Evolutionary conservation across 2,888 invertebrate genomes (phyloP), one percentile per base, ranked within the genome.

Genomic region (Lutraria lutraria): DNA sequence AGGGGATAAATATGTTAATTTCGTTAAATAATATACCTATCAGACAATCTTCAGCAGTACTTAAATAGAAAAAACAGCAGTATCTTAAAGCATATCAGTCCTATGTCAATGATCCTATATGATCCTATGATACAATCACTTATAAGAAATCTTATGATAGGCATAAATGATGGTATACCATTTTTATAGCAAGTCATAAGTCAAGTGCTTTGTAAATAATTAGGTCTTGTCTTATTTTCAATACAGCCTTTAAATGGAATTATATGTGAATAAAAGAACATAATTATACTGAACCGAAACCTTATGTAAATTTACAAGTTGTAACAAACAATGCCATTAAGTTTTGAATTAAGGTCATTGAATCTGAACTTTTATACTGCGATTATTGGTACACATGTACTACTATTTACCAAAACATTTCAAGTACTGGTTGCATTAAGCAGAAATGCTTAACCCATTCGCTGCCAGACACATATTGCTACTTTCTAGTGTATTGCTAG

Each of bases 1-100:
- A 25, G 25, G 63, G 63, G 63, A 68, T 68, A 68, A 68, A 43
- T n/a, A 68, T 68, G 63, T 25, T 25, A 68, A 68, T 68, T 68
- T 25, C 25, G 63, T 68, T 68, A 68, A n/a, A n/a, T 68, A 68
- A 68, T n/a, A 68, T n/a, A 10, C 63, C 8, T 68, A 68, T 68
- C 63, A 68, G n/a, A 10, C 25, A 6, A 25, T n/a, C 6, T n/a
- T 68, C 63, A 25, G 6, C 63, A 10, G 25, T 25, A 25, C 63
- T 68, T n/a, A 25, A 60, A 60, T 4, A 60, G 60, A n/a, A 60
- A n/a, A 21, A n/a, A 60, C 60, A 68, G 43, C 2, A 8, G 43
- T 43, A 43, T 43, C 43, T 43, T 43, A 43, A 43, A 68, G 12
- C 25, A n/a, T 68, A 68, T 68, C 63, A 68, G 63, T 10, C 63